phyloP scores from a whole-genome alignment of 2,797 vertebrate species.

The Cygnus olor region DNA sequence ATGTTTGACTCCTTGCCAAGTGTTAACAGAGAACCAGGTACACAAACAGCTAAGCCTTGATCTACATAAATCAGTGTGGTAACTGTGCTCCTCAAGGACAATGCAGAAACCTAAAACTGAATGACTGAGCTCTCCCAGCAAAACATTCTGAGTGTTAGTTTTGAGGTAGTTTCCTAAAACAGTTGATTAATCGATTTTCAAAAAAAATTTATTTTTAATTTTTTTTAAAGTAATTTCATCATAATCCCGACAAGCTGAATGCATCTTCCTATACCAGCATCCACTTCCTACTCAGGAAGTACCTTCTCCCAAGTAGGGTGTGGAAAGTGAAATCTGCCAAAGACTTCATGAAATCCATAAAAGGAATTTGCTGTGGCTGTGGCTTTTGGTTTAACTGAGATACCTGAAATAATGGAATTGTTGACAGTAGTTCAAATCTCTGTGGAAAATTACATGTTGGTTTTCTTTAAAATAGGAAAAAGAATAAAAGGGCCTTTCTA shows the following conservation, averaged over 20 bases:
- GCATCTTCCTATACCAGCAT: background rate
- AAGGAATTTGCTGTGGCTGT: background rate
- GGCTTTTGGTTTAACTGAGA: background rate
- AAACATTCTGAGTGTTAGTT: background rate
- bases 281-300: background rate
- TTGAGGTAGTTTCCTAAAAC: background rate
- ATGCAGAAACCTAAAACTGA: background rate
- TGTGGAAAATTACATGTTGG: background rate
- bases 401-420: background rate
- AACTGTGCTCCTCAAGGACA: background rate
- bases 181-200: background rate
- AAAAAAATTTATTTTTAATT: background rate
- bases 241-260: background rate
- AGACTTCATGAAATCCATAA: background rate
- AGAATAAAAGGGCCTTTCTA: background rate
- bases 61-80: background rate
- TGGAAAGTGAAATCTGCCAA: background rate
- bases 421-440: background rate
- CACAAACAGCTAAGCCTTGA: background rate
- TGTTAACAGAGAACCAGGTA: background rate
- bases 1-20: background rate
- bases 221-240: background rate
- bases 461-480: background rate
- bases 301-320: background rate
- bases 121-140: background rate